Conservation (phyloP, 2,888 invertebrate genomes). For the Morpho deidamia region DNA sequence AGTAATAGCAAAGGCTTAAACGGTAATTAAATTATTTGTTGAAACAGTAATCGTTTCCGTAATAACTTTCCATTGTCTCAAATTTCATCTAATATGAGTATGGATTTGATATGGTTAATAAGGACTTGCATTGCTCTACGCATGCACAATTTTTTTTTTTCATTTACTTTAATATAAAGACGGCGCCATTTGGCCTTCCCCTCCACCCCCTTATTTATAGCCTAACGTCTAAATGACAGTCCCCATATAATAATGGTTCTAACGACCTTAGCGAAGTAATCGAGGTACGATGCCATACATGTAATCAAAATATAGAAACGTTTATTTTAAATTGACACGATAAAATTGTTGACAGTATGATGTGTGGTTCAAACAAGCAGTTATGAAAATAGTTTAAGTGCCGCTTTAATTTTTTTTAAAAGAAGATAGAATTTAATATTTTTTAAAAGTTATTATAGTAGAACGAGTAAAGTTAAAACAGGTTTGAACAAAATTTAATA, state of each 20-base stretch:
- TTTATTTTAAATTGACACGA: constrained; percentile 6
- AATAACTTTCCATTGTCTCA: no score
- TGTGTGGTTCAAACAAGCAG: neutral
- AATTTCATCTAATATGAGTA: no score
- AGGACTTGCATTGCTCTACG: no score
- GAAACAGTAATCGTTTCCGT: no score
- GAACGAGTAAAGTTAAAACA: no score
- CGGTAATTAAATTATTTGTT: no score
- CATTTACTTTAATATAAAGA: constrained; percentile 51
- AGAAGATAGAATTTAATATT: no score
- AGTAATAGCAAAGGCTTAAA: no score
- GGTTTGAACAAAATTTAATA: no score
- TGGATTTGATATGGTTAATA: no score
- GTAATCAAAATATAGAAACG: constrained; percentile 13
- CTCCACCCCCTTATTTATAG: constrained; percentile 45
- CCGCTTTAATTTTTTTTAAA: no score
- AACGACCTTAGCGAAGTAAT: constrained; percentile 30
- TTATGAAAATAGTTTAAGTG: neutral
- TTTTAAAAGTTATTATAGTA: no score
- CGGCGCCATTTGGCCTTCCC: constrained; percentile 29
- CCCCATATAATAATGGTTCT: constrained; percentile 39
- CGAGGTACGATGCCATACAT: constrained; percentile 26
- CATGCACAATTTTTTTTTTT: constrained; percentile 36
- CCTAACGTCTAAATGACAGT: constrained; percentile 50
- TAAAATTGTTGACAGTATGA: neutral